Conservation (phyloP, 1,140 invertebrate genomes). For the Drosophila ambigua region DNA sequence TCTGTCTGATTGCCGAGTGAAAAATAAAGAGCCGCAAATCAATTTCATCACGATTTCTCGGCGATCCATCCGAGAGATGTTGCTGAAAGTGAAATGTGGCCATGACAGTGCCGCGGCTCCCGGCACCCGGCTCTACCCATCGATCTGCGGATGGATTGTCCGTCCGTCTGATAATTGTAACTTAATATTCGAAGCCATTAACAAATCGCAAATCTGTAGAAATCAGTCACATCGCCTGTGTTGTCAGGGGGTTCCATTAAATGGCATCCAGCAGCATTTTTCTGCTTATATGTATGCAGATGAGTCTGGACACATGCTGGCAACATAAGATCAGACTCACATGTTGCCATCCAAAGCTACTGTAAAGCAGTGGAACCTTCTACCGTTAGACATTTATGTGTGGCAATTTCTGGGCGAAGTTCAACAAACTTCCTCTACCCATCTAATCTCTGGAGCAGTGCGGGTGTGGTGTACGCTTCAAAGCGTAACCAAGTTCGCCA, state of each 20-base stretch:
- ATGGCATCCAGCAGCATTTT: conserved; percentile 34
- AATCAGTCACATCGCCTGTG: conserved; percentile 45
- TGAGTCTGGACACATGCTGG: conserved; percentile 2
- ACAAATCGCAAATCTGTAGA: conserved; percentile 68
- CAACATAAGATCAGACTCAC: no score
- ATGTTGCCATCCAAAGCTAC: no score
- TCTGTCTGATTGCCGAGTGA: conserved; percentile 64
- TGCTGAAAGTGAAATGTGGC: conserved; percentile 79
- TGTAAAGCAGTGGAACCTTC: no score
- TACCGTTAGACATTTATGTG: conserved; percentile 44
- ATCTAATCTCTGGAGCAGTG: neutral
- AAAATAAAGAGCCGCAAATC: conserved; percentile 75
- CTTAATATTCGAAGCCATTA: conserved; percentile 74
- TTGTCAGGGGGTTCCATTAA: conserved; percentile 7
- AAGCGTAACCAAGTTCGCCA: conserved; percentile 70
- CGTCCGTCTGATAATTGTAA: conserved; percentile 64
- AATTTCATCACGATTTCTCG: conserved; percentile 80
- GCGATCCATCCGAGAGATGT: conserved; percentile 46
- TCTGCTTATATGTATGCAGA: no score
- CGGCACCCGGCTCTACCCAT: conserved; percentile 24
- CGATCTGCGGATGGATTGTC: conserved; percentile 21
- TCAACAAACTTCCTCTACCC: conserved; percentile 58
- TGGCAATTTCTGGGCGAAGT: conserved; percentile 49
- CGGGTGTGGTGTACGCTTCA: conserved; percentile 35
- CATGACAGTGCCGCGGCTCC: conserved; percentile 62